phyloP scores from a whole-genome alignment of 1,140 invertebrate genomes.

The Pseudoatta argentina region DNA sequence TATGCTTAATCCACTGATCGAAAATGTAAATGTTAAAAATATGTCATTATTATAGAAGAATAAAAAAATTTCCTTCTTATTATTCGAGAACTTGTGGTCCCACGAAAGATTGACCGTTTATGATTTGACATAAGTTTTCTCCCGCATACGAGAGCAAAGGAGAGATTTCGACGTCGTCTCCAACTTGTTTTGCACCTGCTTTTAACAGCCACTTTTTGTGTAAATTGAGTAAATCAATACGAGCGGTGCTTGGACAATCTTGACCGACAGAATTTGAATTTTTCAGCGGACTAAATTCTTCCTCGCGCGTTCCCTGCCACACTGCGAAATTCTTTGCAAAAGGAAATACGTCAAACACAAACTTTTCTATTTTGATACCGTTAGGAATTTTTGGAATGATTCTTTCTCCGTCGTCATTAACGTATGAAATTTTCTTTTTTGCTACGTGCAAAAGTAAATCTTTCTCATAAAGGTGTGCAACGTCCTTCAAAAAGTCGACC shows the following conservation, averaged over 20 bases:
- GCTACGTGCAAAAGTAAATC: slow-evolving; percentile 97
- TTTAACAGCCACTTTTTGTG: slow-evolving; percentile 94
- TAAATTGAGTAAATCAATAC: slow-evolving; percentile 92
- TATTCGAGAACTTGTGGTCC: slow-evolving; percentile 86
- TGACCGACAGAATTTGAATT: slow-evolving; percentile 95
- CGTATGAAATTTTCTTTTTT: slow-evolving; percentile 98
- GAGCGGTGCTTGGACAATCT: slow-evolving; percentile 96
- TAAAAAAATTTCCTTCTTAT: not conserved
- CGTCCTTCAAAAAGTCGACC: slow-evolving; percentile 92
- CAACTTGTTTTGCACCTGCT: slow-evolving; percentile 92
- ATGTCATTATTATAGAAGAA: not conserved
- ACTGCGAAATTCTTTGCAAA: slow-evolving; percentile 96
- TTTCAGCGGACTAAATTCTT: slow-evolving; percentile 99
- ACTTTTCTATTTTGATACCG: slow-evolving; percentile 99
- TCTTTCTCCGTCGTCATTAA: slow-evolving; percentile 91
- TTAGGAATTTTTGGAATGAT: slow-evolving; percentile 94
- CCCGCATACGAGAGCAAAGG: slow-evolving; percentile 96
- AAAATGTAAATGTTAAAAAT: slow-evolving; percentile 4
- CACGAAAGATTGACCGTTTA: slow-evolving; percentile 90
- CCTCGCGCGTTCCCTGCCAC: slow-evolving; percentile 96
- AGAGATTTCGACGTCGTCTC: slow-evolving; percentile 94
- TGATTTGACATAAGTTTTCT: slow-evolving; percentile 91
- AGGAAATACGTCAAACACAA: slow-evolving; percentile 99
- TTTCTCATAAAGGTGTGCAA: slow-evolving; percentile 89
- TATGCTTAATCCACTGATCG: slow-evolving; percentile 7